phyloP scores from a whole-genome alignment of 2,113 vertebrate species.

The Zosterops japonicus region DNA sequence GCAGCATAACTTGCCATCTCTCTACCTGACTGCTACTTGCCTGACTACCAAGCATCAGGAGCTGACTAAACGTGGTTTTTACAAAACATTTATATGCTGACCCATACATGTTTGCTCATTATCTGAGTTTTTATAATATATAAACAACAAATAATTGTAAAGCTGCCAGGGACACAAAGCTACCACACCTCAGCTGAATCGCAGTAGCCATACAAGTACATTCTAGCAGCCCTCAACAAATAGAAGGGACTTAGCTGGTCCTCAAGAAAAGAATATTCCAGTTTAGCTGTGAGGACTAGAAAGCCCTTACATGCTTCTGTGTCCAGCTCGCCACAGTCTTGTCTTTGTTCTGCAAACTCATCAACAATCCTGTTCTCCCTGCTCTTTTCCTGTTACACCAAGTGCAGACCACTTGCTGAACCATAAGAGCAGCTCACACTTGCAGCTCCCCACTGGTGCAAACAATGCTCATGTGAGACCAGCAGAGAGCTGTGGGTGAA shows the following conservation, averaged over 20 bases:
- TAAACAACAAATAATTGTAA: slow-evolving; percentile 14
- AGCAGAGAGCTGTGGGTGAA: neutral
- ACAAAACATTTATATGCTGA: neutral
- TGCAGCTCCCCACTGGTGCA: neutral
- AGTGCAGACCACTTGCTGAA: neutral
- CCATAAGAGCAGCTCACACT: neutral
- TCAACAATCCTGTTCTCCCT: neutral
- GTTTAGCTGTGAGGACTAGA: neutral
- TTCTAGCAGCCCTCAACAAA: neutral
- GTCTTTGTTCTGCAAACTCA: neutral
- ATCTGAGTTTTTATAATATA: neutral
- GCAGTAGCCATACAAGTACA: neutral
- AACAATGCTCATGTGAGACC: rapidly evolving
- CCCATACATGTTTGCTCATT: neutral
- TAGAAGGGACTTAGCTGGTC: neutral
- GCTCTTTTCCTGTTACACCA: neutral
- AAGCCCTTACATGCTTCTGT: neutral
- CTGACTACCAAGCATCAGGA: neutral
- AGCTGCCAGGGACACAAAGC: neutral
- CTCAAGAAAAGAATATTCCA: neutral
- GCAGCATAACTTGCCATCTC: neutral
- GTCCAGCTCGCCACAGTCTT: neutral
- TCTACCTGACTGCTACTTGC: neutral
- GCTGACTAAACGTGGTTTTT: neutral
- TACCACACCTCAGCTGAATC: neutral